Base-by-base conservation (phyloP, 2,113 vertebrate species). In the Perccottus glenii region DNA sequence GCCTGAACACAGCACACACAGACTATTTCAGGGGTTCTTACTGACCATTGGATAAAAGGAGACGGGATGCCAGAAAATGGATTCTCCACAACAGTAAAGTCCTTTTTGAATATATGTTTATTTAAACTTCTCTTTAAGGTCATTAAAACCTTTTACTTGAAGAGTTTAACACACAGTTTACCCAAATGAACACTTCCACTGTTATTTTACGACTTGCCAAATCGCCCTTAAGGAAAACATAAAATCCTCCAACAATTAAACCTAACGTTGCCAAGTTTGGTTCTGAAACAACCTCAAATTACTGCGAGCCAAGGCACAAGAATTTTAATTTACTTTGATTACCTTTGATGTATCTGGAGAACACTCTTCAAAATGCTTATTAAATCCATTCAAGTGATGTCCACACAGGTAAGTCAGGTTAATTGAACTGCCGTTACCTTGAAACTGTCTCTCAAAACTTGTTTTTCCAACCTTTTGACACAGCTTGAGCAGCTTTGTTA, bases 401-500 rank as follows among this genome's bases (percentile, higher is more conserved):
- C 80, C 75, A 73, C 59, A 77, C 78, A 80, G 73, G 76, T 81
- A 85, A 70, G 60, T 73, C 15, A 32, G 80, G 82, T 86, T 89
- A 87, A 88, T 88, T 88, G 81, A 89, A 88, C 67, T 67, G 63
- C 67, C 63, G 46, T 67, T 82, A 73, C 80, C 67, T 70, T 74
- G 64, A 68, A 82, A 86, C 74, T 80, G 87, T 83, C 80, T 85
- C 75, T 87, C 76, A 86, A 83, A 83, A 77, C 71, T 59, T 60
- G 70, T 81, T 83, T 73, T 67, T 71, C n/a, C 67, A 89, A 85
- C 81, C 79, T 80, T 71, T 67, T 83, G 84, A 89, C 87, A 86
- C 72, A 83, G 83, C 87, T 86, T 80, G 75, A 63, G 53, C 75
- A 73, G 76, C 84, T 89, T 84, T 84, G 83, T 90, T 82, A 64